A percentile compares a stretch with the other conserved stretches of the same genome.
These are phyloP conservation scores for Parotia lawesii DNA, from an alignment of 2,113 vertebrate genomes.

Conservation along the genomic window DNA sequence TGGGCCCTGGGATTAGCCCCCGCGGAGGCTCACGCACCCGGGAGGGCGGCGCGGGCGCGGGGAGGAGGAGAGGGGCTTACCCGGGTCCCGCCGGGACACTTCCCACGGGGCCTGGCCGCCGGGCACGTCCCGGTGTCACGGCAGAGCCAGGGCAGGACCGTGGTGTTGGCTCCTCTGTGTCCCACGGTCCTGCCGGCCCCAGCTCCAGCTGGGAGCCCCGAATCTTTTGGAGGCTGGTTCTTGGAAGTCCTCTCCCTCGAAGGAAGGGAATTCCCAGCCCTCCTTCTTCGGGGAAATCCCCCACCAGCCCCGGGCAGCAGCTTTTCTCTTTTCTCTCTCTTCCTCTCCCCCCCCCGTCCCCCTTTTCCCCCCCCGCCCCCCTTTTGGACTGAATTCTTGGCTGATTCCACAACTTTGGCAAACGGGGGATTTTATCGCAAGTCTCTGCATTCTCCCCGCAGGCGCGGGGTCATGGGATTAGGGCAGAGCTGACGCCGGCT, in stretches of 20 bases:
- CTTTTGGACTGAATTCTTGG: background rate
- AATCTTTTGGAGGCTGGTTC: background rate
- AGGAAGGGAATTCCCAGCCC: slow-evolving; percentile 50
- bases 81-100: background rate
- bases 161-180: accelerated
- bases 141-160: accelerated
- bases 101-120: background rate
- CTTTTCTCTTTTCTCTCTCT: background rate
- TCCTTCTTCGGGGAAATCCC: slow-evolving; percentile 41
- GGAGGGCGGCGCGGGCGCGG: background rate
- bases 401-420: slow-evolving; percentile 20
- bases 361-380: accelerated
- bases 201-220: background rate
- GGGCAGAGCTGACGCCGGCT: slow-evolving; percentile 1
- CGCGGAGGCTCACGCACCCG: background rate
- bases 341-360: accelerated
- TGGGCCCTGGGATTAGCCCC: background rate
- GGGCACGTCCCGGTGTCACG: background rate
- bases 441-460: slow-evolving; percentile 8
- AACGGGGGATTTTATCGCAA: background rate
- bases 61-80: background rate
- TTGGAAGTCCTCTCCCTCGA: slow-evolving; percentile 17
- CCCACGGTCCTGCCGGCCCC: background rate
- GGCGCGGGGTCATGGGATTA: slow-evolving; percentile 16
- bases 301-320: slow-evolving; percentile 16